Evolutionary conservation across 1,140 invertebrate genomes (phyloP).

Genomic region (Calliopsis andreniformis): DNA sequence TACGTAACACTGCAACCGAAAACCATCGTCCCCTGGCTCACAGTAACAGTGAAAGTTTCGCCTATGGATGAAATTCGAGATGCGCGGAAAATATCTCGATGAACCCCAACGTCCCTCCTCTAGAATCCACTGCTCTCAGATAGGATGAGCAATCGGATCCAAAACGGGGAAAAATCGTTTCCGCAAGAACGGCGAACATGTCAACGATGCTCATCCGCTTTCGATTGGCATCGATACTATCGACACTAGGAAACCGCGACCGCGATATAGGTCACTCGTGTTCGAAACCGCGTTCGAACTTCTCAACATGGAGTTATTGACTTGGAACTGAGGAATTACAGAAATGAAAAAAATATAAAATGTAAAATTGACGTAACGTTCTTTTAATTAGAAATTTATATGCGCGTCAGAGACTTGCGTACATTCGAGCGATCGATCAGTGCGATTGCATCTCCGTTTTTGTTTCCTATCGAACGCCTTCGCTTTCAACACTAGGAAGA

Average conservation of each 20-base stretch:
- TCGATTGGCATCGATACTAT: constrained; percentile 1
- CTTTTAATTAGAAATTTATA: not conserved
- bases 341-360: no score
- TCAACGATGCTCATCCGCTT: not conserved
- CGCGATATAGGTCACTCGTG: not conserved
- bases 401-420: not conserved
- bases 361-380: not conserved
- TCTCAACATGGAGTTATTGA: not conserved
- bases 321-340: no score
- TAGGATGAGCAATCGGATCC: not conserved
- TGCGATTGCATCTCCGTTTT: not conserved
- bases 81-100: constrained; percentile 30
- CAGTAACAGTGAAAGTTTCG: constrained; percentile 54
- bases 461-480: not conserved
- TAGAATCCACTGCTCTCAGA: not conserved
- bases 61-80: constrained; percentile 60
- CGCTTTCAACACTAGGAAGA: constrained; percentile 8
- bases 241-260: not conserved
- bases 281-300: not conserved
- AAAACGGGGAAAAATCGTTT: not conserved
- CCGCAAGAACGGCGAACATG: not conserved
- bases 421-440: not conserved
- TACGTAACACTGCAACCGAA: constrained; percentile 61
- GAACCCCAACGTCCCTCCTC: not conserved
- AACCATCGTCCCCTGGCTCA: constrained; percentile 40